phyloP scores from a whole-genome alignment of 2,113 vertebrate species.

The Mola mola region DNA sequence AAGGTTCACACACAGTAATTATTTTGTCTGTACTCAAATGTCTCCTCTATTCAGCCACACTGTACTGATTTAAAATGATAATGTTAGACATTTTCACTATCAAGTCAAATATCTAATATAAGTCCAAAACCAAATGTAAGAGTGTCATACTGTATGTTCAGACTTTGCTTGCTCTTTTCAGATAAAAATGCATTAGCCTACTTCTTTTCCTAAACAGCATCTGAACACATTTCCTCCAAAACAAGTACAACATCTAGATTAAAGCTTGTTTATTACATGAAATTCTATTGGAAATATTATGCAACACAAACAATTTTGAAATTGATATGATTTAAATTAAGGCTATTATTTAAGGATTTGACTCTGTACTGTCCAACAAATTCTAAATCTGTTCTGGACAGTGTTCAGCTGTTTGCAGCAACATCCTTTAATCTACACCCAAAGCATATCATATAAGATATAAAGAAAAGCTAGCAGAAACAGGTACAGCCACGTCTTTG shows the following conservation, averaged over 20 bases:
- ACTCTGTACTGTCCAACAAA: neutral
- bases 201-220: neutral
- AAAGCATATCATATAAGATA: slow-evolving; percentile 1
- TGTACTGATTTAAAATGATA: too few relatives aligned
- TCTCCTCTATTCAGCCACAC: too few relatives aligned
- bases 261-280: neutral
- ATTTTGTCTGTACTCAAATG: slow-evolving; percentile 2
- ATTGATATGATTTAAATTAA: too few relatives aligned
- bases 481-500: neutral
- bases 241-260: too few relatives aligned
- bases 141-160: too few relatives aligned
- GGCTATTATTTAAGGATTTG: too few relatives aligned
- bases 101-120: too few relatives aligned
- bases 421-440: neutral
- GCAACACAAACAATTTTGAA: too few relatives aligned
- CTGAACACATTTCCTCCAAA: neutral
- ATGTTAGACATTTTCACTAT: too few relatives aligned
- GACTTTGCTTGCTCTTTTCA: too few relatives aligned
- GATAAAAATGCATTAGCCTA: neutral
- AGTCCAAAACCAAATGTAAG: too few relatives aligned
- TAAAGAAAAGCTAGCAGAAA: neutral
- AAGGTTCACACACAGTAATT: neutral
- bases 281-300: too few relatives aligned
- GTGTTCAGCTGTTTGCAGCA: neutral
- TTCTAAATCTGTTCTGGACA: neutral